Base-by-base conservation (phyloP, 2,113 vertebrate species). In the Etia nguti region DNA sequence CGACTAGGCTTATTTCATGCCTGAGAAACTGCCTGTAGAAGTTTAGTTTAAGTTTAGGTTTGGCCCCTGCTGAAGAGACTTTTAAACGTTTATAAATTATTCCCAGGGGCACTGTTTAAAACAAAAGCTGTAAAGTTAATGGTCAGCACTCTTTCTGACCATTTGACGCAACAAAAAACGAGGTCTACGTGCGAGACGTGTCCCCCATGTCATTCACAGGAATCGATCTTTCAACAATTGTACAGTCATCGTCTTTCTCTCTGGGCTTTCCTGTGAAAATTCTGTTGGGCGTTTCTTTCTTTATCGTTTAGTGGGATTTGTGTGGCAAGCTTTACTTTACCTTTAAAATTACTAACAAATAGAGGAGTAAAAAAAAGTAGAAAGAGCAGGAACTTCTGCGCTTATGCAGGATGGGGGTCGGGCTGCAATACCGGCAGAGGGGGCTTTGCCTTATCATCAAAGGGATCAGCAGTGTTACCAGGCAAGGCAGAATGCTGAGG, bases 401-500 rank as follows among this genome's bases (percentile, higher is more conserved):
- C 6, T 2, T 9, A 52, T 26, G 68, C 82, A 24, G 12, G 26
- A 41, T 11, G 26, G 79, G 54, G 41, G 79, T 20, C 6, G 31
- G 8, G 1, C 1, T 20, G 68, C 24, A 48, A 29, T 48, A 75
- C 15, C 1, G 24, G 16, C 43, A 48, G 70, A 13, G 5, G 81
- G 83, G 83, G 81, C 16, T 79, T 79, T 29, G 70, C 18, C 31
- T 90, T 82, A 70, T 89, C 86, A 80, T 90, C 87, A 80, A 83
- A 85, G 13, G 68, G 59, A 15, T 15, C 62, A 36, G 34, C 84
- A 22, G 88, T 95, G 96, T 97, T 95, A 95, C 97, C 94, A 94
- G 97, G 97, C 97, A 97, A 96, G 95, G 91, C 93, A 92, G 93
- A 95, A 96, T 91, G 96, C 94, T 94, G 95, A 77, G 96, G 96